A percentile compares a stretch with the other conserved stretches of the same genome.
phyloP scores from a whole-genome alignment of 2,888 invertebrate species.

The Loripinus fragilis region DNA sequence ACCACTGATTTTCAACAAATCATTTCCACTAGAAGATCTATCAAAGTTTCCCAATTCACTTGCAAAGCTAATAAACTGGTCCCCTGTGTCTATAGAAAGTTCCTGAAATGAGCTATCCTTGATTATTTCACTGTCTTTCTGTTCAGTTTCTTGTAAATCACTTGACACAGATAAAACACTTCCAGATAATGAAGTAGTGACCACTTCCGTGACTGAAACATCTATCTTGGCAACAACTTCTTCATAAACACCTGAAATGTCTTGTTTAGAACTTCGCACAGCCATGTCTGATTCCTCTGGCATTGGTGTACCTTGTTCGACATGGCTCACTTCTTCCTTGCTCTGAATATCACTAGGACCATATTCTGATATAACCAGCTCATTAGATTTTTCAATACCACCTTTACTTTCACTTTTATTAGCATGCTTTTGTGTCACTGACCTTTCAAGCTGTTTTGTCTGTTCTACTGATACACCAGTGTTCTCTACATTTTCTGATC shows the following conservation, averaged over 20 bases:
- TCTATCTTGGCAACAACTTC: conserved; percentile 20
- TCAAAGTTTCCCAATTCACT: not conserved
- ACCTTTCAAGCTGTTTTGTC: not conserved
- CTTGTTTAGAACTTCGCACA: not conserved
- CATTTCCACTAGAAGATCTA: conserved; percentile 14
- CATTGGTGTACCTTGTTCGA: not conserved
- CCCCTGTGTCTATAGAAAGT: conserved; percentile 24
- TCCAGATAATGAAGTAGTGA: not conserved
- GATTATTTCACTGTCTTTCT: not conserved
- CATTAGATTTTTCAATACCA: not conserved
- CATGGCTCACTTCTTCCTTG: not conserved
- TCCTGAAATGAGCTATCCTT: conserved; percentile 41
- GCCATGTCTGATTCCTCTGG: not conserved
- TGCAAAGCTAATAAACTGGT: not conserved
- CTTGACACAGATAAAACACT: not conserved
- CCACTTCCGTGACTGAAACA: not conserved
- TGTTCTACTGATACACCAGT: not conserved
- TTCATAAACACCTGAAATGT: not conserved
- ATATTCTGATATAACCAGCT: not conserved
- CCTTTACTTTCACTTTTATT: not conserved
- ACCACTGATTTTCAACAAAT: conserved; percentile 1
- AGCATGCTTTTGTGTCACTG: not conserved
- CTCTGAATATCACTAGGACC: not conserved
- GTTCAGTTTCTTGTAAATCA: not conserved
- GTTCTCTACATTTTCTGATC: not conserved